Base-by-base conservation (phyloP, 64 coral and sea anemone species). In the Stichodactyla mertensii region DNA sequence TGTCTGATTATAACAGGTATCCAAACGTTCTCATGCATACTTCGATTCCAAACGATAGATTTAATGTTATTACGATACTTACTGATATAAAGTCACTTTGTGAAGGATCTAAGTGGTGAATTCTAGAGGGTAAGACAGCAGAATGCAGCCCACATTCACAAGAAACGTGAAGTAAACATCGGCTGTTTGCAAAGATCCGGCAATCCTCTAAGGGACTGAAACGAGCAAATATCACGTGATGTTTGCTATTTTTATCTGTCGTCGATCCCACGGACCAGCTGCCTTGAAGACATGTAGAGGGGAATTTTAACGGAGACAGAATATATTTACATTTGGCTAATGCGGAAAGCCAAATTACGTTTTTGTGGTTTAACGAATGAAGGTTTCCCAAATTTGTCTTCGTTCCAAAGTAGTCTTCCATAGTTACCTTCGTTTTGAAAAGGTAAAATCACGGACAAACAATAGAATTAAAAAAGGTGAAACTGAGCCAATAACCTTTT, bases 111-210 rank as follows among this genome's bases (percentile, higher is more conserved):
- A 31, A 55, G 22, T 20, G 53, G 1, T 81, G 78, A 81, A 55
- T 81, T 81, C 52, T 81, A 6, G 78, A 81, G 52, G 15, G 14
- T 53, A 81, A 52, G 53, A 53, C 78, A 16, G 53, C 51, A 55
- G 78, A 55, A 81, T 81, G 51, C 36, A n/a, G 16, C 18, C 78
- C 36, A 81, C 78, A 81, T 81, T 81, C 78, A 81, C 15, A 15
- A 14, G 19, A 81, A 81, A 81, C 16, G 5, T 54, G 78, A 81
- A 81, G 78, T 81, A 81, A 81, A 81, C 78, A 81, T 81, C 78
- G 51, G 19, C 78, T 81, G 78, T 52, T 81, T 55, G 15, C 51
- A 52, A 81, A 81, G 51, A 53, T 53, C 77, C 6, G 78, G 13
- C 31, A 22, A 4, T 28, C 53, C 26, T 81, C 6, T 9, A 20